These are phyloP conservation scores for Epirrhoe alternata DNA, from an alignment of 2,888 invertebrate genomes.

Conservation along the genomic window DNA sequence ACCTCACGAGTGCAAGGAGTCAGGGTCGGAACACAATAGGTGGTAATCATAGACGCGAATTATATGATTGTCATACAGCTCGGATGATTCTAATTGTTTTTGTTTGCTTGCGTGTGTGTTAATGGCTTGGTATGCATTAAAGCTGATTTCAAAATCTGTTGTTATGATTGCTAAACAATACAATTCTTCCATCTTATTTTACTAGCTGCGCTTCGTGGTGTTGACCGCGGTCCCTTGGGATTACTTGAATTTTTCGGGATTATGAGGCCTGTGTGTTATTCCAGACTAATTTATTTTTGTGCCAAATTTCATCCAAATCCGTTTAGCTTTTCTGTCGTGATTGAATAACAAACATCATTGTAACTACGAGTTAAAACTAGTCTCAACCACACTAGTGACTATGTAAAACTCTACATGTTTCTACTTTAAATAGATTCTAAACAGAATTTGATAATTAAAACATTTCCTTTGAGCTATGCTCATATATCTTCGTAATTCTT, in stretches of 20 bases:
- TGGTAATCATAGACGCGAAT: conserved; percentile 55
- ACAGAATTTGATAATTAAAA: neutral
- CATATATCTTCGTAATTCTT: conserved; percentile 1
- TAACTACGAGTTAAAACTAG: too few species aligned
- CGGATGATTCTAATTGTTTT: conserved; percentile 24
- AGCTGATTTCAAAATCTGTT: neutral
- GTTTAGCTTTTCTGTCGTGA: too few species aligned
- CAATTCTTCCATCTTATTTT: too few species aligned
- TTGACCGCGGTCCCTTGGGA: too few species aligned
- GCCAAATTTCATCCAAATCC: too few species aligned
- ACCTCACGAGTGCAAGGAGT: conserved; percentile 52
- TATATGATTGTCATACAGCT: conserved; percentile 45
- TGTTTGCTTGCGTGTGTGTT: conserved; percentile 12
- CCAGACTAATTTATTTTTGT: too few species aligned
- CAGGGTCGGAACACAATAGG: conserved; percentile 61
- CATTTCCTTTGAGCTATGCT: conserved; percentile 6
- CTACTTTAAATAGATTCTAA: neutral
- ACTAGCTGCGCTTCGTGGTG: too few species aligned
- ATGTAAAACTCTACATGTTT: neutral
- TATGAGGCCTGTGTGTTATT: too few species aligned
- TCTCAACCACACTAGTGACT: neutral
- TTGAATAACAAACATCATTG: too few species aligned
- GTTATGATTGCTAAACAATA: too few species aligned
- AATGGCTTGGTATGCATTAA: neutral
- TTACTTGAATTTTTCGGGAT: too few species aligned